Evolutionary conservation across 2,888 invertebrate species (phyloP), one percentile per base, ranked within the genome.

Genomic region (Hecatera dysodea): DNA sequence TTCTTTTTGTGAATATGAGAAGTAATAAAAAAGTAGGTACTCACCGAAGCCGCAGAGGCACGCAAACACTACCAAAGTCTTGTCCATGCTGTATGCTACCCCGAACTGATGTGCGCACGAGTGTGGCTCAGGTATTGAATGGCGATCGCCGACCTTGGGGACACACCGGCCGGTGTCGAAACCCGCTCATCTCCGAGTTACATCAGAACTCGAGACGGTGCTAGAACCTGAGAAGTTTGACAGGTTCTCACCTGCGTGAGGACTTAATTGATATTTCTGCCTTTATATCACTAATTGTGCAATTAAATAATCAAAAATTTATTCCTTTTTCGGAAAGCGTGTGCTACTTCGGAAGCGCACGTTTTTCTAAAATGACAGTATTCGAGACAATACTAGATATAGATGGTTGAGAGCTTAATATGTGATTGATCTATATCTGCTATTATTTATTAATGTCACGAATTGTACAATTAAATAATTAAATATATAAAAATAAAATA

Each of bases 1-100:
- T 15, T 59, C 7, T 44, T 22, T 19, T 44, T 52, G 19, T 12
- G 5, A 24, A 46, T 46, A 39, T 12, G n/a, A 61, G 52, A 22
- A 53, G 15, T 11, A 5, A 22, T 44, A 46, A 36, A 50, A 56
- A 61, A 50, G 29, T 42, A 50, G 48, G 64, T 77, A 92, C 95
- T 94, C 65, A 95, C 95, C 95, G 67, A 92, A 84, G 74, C 93
- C 94, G 89, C 90, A 92, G 29, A 92, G 84, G 90, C 94, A 93
- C 87, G 92, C 88, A 77, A 95, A 82, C 82, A 94, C 87, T 78
- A 93, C 87, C 78, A 93, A 87, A 88, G 89, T 88, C 90, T 90
- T 93, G 88, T 89, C 90, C 93, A 94, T 94, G 81, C 88, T 88
- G 86, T 83, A 74, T 82, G 80, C 83, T 87, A 83, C 85, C 86